Base-by-base conservation (phyloP, 1,140 invertebrate species). In the Dendroctonus valens region DNA sequence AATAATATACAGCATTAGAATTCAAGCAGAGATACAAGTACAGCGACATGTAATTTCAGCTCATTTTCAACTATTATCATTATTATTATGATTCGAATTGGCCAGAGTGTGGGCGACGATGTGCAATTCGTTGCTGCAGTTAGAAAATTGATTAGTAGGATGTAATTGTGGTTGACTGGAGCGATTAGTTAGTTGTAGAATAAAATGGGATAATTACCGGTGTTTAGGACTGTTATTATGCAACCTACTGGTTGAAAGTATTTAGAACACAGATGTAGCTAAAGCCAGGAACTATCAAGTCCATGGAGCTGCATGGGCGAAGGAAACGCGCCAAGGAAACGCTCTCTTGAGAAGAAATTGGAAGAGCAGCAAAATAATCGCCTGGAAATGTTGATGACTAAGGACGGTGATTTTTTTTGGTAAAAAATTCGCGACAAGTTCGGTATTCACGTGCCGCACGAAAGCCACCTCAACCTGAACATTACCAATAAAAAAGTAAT, bases 1-100 rank as follows among this genome's bases (percentile, higher is more conserved):
- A 52, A 52, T 52, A n/a, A 52, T 52, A 52, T 52, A 52, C 50
- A 5, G 8, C 12, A 26, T 52, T 9, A 48, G 46, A 48, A n/a
- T 14, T 14, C 14, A 48, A 48, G 14, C 46, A 48, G 11, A 8
- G 11, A 48, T 5, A 11, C 11, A 14, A 14, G 46, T 14, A 48
- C 7, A 14, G 11, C 14, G 11, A 48, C 46, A 48, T 14, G 11
- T 48, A 48, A 11, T 14, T 48, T 14, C 14, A n/a, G 14, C 46
- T 9, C 42, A 46, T 46, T 46, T 46, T 46, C 42, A 46, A 46
- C 12, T 11, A 46, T 46, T 46, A 46, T 12, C 42, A 46, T 11
- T 46, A 46, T 46, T 46, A 12, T 46, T 46, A 11, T 46, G 12
- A 46, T 12, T 46, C 1, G 8, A 12, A 9, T 46, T 46, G 42